phyloP scores from a whole-genome alignment of 2,113 vertebrate species.

The Chionis minor region DNA sequence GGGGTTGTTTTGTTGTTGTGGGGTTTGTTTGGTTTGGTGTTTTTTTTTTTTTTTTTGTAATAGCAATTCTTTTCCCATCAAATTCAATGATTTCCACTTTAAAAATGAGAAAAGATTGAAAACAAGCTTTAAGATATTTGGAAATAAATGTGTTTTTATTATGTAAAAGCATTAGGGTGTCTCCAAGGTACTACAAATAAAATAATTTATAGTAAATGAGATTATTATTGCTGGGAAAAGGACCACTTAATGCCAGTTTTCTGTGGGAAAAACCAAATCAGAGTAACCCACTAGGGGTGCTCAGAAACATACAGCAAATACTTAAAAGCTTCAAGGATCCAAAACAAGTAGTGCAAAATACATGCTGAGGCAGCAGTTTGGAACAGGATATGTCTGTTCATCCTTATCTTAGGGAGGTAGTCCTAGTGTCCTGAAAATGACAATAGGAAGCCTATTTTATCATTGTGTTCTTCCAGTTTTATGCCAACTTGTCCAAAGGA shows the following conservation, averaged over 20 bases:
- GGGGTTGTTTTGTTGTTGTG: neutral
- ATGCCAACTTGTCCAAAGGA: neutral
- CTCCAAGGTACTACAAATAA: constrained; percentile 71
- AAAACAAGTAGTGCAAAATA: constrained; percentile 26
- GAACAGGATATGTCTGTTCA: neutral
- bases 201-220: constrained; percentile 77
- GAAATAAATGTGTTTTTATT: constrained; percentile 69
- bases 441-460: neutral
- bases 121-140: constrained; percentile 63
- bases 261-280: constrained; percentile 59
- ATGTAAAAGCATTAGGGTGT: constrained; percentile 71
- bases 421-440: neutral
- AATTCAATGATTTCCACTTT: constrained; percentile 26
- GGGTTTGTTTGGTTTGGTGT: no score
- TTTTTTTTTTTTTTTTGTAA: constrained; percentile 8
- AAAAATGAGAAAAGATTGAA: constrained; percentile 61
- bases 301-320: constrained; percentile 34
- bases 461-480: neutral
- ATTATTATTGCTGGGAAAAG: constrained; percentile 79
- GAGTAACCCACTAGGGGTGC: constrained; percentile 4
- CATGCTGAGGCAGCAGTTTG: constrained; percentile 29
- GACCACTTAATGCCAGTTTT: constrained; percentile 69
- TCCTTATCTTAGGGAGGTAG: neutral
- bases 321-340: constrained; percentile 47
- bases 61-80: constrained; percentile 15